phyloP scores from a whole-genome alignment of 2,113 vertebrate genomes.

The Anser brachyrhynchus region DNA sequence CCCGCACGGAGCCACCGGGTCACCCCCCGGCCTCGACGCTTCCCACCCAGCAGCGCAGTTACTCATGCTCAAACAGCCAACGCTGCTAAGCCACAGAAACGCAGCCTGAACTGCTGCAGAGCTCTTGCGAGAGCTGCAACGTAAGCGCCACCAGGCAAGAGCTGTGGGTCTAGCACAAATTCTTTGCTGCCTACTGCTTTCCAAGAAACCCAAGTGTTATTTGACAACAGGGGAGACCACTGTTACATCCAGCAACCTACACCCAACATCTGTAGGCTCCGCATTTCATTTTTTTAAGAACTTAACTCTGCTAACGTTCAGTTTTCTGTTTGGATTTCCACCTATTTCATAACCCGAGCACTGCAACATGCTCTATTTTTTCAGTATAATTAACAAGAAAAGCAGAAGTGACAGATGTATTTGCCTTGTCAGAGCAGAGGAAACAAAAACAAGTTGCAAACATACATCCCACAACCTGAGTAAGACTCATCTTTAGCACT shows the following conservation, averaged over 20 bases:
- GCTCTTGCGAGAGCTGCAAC: background rate
- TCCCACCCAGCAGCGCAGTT: rapidly evolving
- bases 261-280: background rate
- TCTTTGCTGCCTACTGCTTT: background rate
- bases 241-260: background rate
- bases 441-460: background rate
- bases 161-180: background rate
- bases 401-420: background rate
- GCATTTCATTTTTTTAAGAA: background rate
- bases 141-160: background rate
- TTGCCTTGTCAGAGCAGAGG: background rate
- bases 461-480: background rate
- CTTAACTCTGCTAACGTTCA: background rate
- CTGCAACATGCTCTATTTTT: background rate
- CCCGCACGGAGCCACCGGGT: rapidly evolving
- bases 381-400: background rate
- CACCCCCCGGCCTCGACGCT: background rate
- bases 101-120: background rate
- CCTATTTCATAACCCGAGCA: background rate
- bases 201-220: background rate
- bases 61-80: background rate
- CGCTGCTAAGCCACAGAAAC: background rate
- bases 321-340: background rate
- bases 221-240: background rate
- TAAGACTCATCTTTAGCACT: background rate